Base-by-base conservation (phyloP, 2,888 invertebrate genomes). In the Drosophila multiciliata region DNA sequence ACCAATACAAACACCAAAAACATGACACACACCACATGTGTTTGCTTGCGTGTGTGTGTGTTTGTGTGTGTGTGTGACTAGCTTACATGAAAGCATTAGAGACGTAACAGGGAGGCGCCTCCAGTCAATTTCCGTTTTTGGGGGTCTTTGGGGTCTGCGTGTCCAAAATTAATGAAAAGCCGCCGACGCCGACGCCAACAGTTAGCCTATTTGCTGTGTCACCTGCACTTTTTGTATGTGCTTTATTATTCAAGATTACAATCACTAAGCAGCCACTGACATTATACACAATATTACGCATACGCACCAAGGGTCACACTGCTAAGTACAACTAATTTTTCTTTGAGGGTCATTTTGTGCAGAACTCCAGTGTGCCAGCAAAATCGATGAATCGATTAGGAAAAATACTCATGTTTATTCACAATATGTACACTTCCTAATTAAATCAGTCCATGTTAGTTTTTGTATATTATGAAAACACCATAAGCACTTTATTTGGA, bases 101-200 rank as follows among this genome's bases (percentile, higher is more conserved):
- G 76, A 82, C 53, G 71, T 53, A 61, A 60, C 52, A 54, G 62
- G 38, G 42, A 42, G 65, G 57, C 15, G 60, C 66, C 58, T 49
- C 42, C 52, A 40, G 38, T 68, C 63, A 75, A 66, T 63, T 49
- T 61, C 59, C 64, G 61, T 62, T 67, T 60, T 23, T 29, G 29
- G 48, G 66, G 58, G 61, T 54, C 78, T 60, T 60, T 59, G 48
- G 65, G 62, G 55, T 48, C 78, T 87, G 90, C 90, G 90, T 85
- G 89, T 83, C 85, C 79, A 79, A 86, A 90, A 86, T 89, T 86
- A 90, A 86, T 89, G 90, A 86, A 86, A 90, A 87, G 75, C 75
- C 83, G 73, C 40, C 86, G 66, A 58, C 57, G 78, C 64, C 60
- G 42, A 32, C 53, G 67, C 66, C 57, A 57, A 73, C 75, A 61